Conservation (phyloP, 1,140 invertebrate species). For the Drosophila persimilis region DNA sequence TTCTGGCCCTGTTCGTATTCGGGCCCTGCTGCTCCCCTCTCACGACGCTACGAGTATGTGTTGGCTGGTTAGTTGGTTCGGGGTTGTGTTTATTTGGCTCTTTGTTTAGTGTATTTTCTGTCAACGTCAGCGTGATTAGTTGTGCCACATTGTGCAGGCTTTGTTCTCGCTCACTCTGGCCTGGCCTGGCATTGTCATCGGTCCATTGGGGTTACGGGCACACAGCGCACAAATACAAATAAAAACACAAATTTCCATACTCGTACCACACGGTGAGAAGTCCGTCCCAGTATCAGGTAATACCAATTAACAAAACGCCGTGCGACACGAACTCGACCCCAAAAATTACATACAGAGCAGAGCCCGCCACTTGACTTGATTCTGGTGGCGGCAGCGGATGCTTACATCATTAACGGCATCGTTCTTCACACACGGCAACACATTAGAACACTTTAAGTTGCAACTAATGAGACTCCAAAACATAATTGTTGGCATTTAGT, state of each 20-base stretch:
- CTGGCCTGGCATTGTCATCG: conserved; percentile 10
- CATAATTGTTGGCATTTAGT: conserved; percentile 80
- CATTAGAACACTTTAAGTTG: conserved; percentile 74
- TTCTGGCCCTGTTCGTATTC: background rate
- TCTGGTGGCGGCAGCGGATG: conserved; percentile 42
- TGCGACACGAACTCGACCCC: conserved; percentile 62
- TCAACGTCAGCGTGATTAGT: conserved; percentile 73
- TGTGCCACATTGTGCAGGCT: conserved; percentile 53
- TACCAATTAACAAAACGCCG: conserved; percentile 64
- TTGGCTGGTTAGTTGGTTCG: conserved; percentile 30
- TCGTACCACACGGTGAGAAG: too few species aligned
- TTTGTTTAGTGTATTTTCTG: conserved; percentile 67
- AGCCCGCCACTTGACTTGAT: conserved; percentile 39
- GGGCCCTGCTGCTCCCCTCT: background rate
- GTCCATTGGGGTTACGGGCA: conserved; percentile 26
- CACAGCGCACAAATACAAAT: background rate
- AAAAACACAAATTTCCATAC: conserved; percentile 18
- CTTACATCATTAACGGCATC: conserved; percentile 79
- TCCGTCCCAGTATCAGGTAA: conserved; percentile 31
- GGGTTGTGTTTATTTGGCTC: conserved; percentile 41
- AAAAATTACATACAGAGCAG: conserved; percentile 42
- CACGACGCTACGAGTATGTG: background rate
- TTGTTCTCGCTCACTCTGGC: conserved; percentile 28
- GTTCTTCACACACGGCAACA: conserved; percentile 69
- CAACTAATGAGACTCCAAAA: conserved; percentile 80